These are phyloP conservation scores for Corydoras sp. DNA, from an alignment of 2,113 vertebrate genomes.

Conservation along the genomic window DNA sequence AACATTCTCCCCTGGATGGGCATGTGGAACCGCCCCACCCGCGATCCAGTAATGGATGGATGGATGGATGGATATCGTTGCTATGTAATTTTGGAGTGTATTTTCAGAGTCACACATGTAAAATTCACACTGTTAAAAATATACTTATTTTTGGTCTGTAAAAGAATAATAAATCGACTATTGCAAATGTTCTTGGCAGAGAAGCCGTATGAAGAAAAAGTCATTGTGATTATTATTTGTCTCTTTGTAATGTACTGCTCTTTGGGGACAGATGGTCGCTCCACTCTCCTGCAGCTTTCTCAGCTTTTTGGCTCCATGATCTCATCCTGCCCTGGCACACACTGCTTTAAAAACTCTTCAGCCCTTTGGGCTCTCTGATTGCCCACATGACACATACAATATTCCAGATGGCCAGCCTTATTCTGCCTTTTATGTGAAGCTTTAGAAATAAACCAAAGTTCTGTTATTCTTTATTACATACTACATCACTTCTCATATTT, in stretches of 20 bases:
- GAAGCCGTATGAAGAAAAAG: neutral
- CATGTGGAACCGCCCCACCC: too few relatives aligned
- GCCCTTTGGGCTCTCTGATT: conserved; percentile 44
- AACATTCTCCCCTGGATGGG: too few relatives aligned
- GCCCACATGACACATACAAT: conserved; percentile 41
- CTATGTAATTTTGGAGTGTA: too few relatives aligned
- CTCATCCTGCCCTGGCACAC: conserved; percentile 56
- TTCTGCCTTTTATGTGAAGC: conserved; percentile 12
- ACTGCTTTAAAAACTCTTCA: conserved; percentile 37
- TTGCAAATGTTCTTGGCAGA: neutral
- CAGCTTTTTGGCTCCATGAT: conserved; percentile 48
- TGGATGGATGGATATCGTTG: too few relatives aligned
- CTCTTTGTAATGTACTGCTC: conserved; percentile 28
- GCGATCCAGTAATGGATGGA: too few relatives aligned
- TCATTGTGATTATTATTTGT: neutral
- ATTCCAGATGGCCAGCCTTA: conserved; percentile 47
- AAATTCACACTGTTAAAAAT: too few relatives aligned
- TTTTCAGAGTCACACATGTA: too few relatives aligned
- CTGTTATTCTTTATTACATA: too few relatives aligned
- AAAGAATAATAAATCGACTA: too few relatives aligned
- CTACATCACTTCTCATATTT: neutral
- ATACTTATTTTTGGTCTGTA: too few relatives aligned
- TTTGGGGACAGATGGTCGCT: conserved; percentile 62
- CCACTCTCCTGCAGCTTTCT: conserved; percentile 44
- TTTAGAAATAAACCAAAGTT: neutral